A percentile compares a stretch with the other conserved stretches of the same genome.
Evolutionary conservation across 2,113 vertebrate genomes (phyloP).

Genomic region (Odobenus rosmarus): DNA sequence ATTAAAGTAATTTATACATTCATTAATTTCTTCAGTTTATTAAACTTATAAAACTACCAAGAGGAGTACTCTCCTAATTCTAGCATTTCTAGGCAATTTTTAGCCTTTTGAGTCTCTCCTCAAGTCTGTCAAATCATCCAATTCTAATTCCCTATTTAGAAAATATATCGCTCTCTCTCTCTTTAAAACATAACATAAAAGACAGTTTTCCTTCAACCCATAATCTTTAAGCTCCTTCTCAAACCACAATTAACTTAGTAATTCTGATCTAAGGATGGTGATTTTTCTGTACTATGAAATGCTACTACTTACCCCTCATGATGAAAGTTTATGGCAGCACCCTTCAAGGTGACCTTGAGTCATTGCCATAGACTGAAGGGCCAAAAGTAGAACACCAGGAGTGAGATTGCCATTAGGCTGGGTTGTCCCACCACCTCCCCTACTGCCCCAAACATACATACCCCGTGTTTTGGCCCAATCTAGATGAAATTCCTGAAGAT

Average conservation of each 20-base stretch:
- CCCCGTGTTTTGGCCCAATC: neutral
- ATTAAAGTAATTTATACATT: conserved; percentile 13
- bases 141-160: conserved; percentile 21
- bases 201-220: neutral
- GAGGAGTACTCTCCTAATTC: neutral
- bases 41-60: conserved; percentile 17
- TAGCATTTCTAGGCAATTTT: neutral
- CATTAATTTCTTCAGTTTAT: conserved; percentile 1
- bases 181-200: conserved; percentile 20
- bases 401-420: neutral
- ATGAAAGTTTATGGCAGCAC: neutral
- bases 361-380: neutral
- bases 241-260: neutral
- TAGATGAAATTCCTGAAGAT: neutral
- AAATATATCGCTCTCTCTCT: neutral
- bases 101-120: neutral
- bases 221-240: neutral
- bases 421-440: neutral
- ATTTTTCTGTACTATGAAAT: conserved; percentile 22
- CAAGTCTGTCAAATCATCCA: conserved; percentile 29
- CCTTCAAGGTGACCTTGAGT: neutral
- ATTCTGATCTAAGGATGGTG: conserved; percentile 24
- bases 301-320: neutral
- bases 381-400: neutral
- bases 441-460: neutral